Base-by-base conservation (phyloP, 2,888 invertebrate genomes). In the Dione vanillae region DNA sequence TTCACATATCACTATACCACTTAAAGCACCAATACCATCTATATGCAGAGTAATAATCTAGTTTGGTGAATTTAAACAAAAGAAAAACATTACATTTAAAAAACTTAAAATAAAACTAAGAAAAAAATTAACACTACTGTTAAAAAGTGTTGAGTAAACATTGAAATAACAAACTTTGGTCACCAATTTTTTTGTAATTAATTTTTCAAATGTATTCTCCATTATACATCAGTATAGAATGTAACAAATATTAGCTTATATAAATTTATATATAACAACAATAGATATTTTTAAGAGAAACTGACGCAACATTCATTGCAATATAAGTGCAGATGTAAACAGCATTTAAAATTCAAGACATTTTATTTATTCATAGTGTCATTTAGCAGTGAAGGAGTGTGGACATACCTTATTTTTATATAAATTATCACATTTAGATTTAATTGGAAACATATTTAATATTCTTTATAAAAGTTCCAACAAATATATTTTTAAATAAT, bases 371-470 rank as follows among this genome's bases (percentile, higher is more conserved):
- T 49, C 10, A 64, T 37, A 37, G 49, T 49, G 47, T 64, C 37
- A 16, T 45, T 47, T 43, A 43, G 59, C 43, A 20, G 59, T 61
- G 59, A 27, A 9, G 9, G 43, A 14, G 27, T 61, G 62, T 64
- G 62, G 62, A 64, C 62, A 47, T 64, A 47, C 62, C 62, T 49
- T 49, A n/a, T 11, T 62, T 3, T 12, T 62, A 62, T 27, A 47
- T 41, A 43, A 43, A 59, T 59, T 43, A 14, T 20, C 9, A 47
- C n/a, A n/a, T 47, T 16, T 47, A 20, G 43, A 41, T 59, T 6
- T 20, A 20, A 43, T 20, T 0, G 14, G 20, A 43, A 20, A 41
- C 14, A 41, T 59, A 41, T 5, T 41, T 43, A 43, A 20, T 14
- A 59, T 20, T 59, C 41, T 59, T 59, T 8, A 19, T 59, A 19